A percentile compares a stretch with the other conserved stretches of the same genome.
phyloP scores from a whole-genome alignment of 2,797 vertebrate genomes.

The Trachops cirrhosus region DNA sequence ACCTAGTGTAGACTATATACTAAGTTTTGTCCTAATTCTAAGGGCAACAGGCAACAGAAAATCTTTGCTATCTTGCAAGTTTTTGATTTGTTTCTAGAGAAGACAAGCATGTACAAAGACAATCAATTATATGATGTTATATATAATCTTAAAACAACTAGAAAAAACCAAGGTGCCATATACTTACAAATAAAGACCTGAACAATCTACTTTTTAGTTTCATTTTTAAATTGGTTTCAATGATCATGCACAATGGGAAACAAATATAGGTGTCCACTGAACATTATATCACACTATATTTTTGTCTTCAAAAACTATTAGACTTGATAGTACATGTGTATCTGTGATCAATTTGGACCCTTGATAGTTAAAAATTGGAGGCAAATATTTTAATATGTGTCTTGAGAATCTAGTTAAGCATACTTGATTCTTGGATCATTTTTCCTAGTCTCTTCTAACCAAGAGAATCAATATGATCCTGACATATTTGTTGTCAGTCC shows the following conservation, averaged over 20 bases:
- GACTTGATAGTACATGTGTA: background rate
- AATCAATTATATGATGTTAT: background rate
- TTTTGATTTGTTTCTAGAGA: background rate
- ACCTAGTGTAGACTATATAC: background rate
- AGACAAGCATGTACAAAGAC: background rate
- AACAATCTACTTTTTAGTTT: background rate
- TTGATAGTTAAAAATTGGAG: background rate
- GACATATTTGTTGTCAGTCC: background rate
- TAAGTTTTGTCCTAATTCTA: background rate
- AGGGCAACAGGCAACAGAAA: background rate
- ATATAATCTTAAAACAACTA: conserved; percentile 22
- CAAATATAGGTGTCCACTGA: background rate
- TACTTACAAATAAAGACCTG: background rate
- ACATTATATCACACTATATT: background rate
- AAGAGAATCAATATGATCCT: background rate
- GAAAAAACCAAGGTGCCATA: background rate
- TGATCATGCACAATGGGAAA: background rate
- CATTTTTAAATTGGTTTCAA: background rate
- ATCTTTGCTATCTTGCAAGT: background rate
- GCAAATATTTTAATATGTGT: background rate
- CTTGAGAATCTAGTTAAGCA: background rate
- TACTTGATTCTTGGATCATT: background rate
- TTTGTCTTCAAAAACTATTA: background rate
- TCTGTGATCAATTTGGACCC: background rate
- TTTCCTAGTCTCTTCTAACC: background rate